Conservation (phyloP, 2,113 vertebrate genomes). For the Hystrix brachyura region DNA sequence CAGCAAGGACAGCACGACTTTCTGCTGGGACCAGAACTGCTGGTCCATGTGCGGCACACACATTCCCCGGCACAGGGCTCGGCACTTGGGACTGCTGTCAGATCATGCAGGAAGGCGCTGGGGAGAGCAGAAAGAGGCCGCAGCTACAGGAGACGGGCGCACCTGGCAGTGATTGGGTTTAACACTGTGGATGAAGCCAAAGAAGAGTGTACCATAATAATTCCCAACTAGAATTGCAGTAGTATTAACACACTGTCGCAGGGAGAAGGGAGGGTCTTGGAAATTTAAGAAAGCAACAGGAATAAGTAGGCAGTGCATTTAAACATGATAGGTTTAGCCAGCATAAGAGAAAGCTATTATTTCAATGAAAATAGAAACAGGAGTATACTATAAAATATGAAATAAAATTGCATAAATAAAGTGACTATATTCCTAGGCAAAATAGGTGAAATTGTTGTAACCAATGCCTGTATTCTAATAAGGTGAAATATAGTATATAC, state of each 20-base stretch:
- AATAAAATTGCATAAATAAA: background rate
- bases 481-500: too few species aligned
- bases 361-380: background rate
- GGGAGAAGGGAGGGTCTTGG: background rate
- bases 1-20: too few species aligned
- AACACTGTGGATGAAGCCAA: background rate
- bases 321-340: background rate
- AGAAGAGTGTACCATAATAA: background rate
- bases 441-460: too few species aligned
- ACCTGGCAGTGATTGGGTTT: background rate
- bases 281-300: too few species aligned
- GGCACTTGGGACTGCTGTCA: background rate
- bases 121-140: background rate
- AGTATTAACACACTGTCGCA: background rate
- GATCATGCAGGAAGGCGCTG: too few species aligned
- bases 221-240: background rate
- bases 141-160: background rate
- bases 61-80: background rate
- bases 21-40: too few species aligned
- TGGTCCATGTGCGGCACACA: too few species aligned
- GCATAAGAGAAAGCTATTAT: background rate
- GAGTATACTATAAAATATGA: background rate
- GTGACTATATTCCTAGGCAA: too few species aligned
- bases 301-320: background rate
- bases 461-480: too few species aligned